Conservation (phyloP, 2,797 vertebrate species). For the Nyctalus aviator region DNA sequence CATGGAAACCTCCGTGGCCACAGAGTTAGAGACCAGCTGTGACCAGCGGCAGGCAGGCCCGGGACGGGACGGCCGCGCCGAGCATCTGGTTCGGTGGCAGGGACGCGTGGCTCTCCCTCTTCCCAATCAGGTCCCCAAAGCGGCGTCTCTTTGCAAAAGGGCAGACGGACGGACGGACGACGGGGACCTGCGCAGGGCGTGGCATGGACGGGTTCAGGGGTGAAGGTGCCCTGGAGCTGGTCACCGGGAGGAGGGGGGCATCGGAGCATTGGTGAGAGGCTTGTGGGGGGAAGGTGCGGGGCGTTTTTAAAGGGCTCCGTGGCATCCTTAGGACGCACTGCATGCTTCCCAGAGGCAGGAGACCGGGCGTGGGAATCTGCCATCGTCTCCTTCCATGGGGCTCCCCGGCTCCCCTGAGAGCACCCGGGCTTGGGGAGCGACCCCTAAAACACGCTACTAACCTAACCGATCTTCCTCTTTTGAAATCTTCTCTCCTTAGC, state of each 20-base stretch:
- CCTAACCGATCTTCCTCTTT: neutral
- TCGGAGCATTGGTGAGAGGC: neutral
- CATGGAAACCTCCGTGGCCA: constrained; percentile 59
- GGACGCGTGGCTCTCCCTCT: neutral
- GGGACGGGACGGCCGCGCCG: neutral
- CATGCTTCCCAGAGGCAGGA: neutral
- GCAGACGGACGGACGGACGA: neutral
- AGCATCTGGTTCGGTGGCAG: neutral
- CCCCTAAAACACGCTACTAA: neutral
- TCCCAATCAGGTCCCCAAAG: neutral
- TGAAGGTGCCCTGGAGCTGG: neutral
- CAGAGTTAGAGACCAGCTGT: neutral
- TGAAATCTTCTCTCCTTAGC: neutral
- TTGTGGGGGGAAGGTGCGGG: neutral
- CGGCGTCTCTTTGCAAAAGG: neutral
- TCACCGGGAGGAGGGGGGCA: rapidly evolving
- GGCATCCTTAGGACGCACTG: neutral
- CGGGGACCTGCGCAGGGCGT: neutral
- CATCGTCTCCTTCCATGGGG: neutral
- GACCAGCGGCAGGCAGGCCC: neutral
- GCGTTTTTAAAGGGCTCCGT: neutral
- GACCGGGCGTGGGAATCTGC: rapidly evolving
- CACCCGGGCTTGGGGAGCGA: neutral
- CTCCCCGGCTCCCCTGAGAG: neutral
- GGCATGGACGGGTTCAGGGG: neutral